These are phyloP conservation scores for Nothobranchius furzeri DNA, from an alignment of 2,113 vertebrate genomes.

Conservation along the genomic window DNA sequence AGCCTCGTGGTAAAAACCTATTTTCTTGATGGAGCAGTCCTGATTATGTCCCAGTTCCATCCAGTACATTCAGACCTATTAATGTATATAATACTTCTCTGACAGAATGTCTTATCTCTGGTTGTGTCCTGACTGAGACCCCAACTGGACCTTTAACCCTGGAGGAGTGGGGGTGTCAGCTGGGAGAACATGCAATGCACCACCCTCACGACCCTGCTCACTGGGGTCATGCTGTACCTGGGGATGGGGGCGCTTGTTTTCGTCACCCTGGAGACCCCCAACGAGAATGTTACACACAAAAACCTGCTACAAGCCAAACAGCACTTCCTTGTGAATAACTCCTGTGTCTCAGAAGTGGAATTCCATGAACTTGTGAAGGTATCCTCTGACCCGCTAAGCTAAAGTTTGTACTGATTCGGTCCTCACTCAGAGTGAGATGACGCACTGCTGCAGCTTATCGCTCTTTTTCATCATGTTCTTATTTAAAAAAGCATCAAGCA, in stretches of 20 bases:
- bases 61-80: no score
- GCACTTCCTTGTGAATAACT: constrained; percentile 78
- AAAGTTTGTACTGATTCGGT: neutral
- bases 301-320: constrained; percentile 62
- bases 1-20: no score
- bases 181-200: constrained; percentile 81
- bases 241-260: constrained; percentile 88
- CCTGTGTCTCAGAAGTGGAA: constrained; percentile 74
- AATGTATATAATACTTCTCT: no score
- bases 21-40: neutral
- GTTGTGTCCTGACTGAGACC: constrained; percentile 60
- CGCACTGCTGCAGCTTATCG: neutral
- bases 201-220: constrained; percentile 84
- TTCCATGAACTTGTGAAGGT: constrained; percentile 84
- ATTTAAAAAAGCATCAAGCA: no score
- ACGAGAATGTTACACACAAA: constrained; percentile 73
- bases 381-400: constrained; percentile 3
- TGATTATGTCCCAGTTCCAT: no score
- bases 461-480: no score
- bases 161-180: constrained; percentile 33
- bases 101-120: constrained; percentile 59
- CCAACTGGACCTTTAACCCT: constrained; percentile 32
- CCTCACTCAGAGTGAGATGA: neutral
- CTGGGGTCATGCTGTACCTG: constrained; percentile 86
- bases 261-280: constrained; percentile 81